Evolutionary conservation across 2,113 vertebrate genomes (phyloP), one percentile per base, ranked within the genome.

Genomic region (Chloropsis hardwickii): DNA sequence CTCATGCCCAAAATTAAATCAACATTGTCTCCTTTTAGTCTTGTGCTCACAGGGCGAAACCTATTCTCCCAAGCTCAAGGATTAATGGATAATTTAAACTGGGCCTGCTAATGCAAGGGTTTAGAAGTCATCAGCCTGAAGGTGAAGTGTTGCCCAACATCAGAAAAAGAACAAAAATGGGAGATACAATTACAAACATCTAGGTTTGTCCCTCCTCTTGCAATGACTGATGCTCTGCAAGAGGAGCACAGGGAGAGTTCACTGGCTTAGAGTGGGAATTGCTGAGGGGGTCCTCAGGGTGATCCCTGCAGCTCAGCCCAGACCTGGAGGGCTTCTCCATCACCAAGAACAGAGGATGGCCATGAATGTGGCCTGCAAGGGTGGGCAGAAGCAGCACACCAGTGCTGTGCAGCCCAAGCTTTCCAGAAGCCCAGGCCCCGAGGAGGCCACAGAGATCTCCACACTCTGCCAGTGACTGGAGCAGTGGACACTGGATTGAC

Each of bases 1-100:
- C 64, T 71, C 83, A 39, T 54, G 67, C 76, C 54, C 82, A 60
- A 96, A 95, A 94, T 95, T 88, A 92, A 94, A 93, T 77, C 90
- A 94, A 74, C 51, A 70, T 71, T 81, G 82, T 74, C 85, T 93
- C 72, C 71, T 86, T 81, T 86, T 56, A 66, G 79, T 78, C 92
- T 74, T 51, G 56, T 48, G 47, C 79, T 94, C 73, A 79, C n/a
- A 79, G 86, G 40, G 29, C 66, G 81, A 93, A 90, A 66, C 31
- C 13, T 25, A 8, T 37, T 86, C 64, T 81, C 67, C 51, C 67
- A 77, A 66, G 7, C 9, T 77, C 40, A 67, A 82, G 71, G 65
- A 88, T 53, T 77, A 90, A 88, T 11, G 48, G 47, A 35, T 45
- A 86, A 78, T 88, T 95, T 92, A 70, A 86, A 70, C 64, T 56